Evolutionary conservation across 37 sponge, comb jelly and placozoan species (phyloP).

Genomic region (Spongia lamella): DNA sequence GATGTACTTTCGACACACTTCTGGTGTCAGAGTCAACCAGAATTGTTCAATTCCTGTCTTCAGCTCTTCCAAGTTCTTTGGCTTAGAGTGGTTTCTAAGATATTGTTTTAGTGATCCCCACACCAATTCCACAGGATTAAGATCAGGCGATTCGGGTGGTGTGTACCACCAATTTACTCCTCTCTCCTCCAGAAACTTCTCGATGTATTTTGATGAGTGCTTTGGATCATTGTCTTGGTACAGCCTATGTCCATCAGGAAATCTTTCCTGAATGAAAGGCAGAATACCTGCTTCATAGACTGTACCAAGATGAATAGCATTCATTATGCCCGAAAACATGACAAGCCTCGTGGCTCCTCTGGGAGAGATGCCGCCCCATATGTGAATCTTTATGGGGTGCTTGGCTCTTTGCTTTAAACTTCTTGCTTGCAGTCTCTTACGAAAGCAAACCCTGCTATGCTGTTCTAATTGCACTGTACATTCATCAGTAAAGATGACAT

Average conservation of each 20-base stretch:
- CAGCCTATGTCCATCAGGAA: too few species aligned
- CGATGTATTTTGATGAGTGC: not conserved
- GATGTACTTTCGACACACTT: too few species aligned
- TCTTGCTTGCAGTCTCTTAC: not conserved
- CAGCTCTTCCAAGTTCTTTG: too few species aligned
- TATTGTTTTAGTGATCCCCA: too few species aligned
- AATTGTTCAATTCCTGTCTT: too few species aligned
- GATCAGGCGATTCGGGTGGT: too few species aligned
- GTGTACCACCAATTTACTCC: conserved; percentile 24
- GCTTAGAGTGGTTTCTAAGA: too few species aligned
- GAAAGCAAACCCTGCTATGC: not conserved
- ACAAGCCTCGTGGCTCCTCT: conserved; percentile 6
- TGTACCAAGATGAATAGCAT: too few species aligned
- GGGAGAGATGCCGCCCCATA: conserved; percentile 5
- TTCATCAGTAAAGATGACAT: not conserved
- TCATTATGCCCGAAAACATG: conserved; percentile 5
- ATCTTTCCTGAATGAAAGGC: too few species aligned
- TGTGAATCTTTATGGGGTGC: not conserved
- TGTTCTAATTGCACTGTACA: conserved; percentile 1
- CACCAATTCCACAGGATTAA: not conserved
- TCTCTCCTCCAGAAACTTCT: not conserved
- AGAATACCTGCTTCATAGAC: too few species aligned
- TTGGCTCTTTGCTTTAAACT: not conserved
- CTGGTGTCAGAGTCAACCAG: conserved; percentile 9
- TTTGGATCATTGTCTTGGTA: too few species aligned